Evolutionary conservation across 2,797 vertebrate species (phyloP), one percentile per base, ranked within the genome.

Genomic region (Fistularia commersonii): DNA sequence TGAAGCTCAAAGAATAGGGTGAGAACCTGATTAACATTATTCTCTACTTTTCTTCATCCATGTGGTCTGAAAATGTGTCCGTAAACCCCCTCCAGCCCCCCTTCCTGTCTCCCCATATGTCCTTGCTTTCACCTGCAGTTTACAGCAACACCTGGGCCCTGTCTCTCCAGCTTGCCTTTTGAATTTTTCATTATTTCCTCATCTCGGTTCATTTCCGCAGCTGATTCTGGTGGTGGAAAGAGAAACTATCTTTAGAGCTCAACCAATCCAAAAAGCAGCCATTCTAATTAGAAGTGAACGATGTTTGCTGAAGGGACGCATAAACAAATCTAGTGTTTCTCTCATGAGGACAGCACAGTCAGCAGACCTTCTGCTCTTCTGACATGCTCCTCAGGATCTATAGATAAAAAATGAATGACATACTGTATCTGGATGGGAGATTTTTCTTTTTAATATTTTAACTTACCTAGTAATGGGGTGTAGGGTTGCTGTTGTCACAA

Each of bases 251-350:
- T 39, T 39, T 61, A 82, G 77, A 77, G 65, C 15, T 5, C 67
- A 58, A 65, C 14, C 1, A 49, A 57, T 60, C 71, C 69, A 74
- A 66, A 78, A 80, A 81, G 57, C 58, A 65, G 56, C 61, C 61
- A 41, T 72, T 82, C 77, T 82, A 82, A 85, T 84, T 82, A 72
- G 49, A 80, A 54, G 53, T 59, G 60, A 66, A 61, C 53, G 54
- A 69, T 76, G 11, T 49, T 58, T 70, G 62, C 54, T 51, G 64
- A 66, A 48, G 72, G 62, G 66, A 50, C 70, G 72, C 61, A 70
- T 71, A 73, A 62, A 78, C 64, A 76, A 65, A 72, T 57, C 48
- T 54, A n/a, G 37, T 8, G 35, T 13, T 11, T 84, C 66, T 64
- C 72, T 32, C 45, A 59, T 54, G 73, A 61, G 67, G 67, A 51